Evolutionary conservation across 2,888 invertebrate genomes (phyloP).

Genomic region (Apodemia zela): DNA sequence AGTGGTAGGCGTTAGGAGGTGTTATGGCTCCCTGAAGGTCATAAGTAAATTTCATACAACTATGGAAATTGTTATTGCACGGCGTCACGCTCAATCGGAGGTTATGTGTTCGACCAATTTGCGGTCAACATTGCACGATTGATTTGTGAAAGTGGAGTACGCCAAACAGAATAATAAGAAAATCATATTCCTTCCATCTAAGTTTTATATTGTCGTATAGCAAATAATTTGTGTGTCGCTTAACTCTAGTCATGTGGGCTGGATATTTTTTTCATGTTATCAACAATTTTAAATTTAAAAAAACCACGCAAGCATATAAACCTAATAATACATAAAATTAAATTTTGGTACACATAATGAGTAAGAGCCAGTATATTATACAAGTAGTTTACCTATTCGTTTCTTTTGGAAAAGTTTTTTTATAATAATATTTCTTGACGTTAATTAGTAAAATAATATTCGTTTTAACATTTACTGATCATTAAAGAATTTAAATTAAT

Average conservation of each 20-base stretch:
- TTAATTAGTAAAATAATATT: too few relatives aligned
- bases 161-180: conserved; percentile 21
- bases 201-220: neutral
- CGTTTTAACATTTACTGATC: too few relatives aligned
- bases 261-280: neutral
- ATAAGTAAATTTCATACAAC: conserved; percentile 44
- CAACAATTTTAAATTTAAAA: too few relatives aligned
- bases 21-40: conserved; percentile 50
- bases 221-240: neutral
- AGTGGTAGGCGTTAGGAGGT: conserved; percentile 63
- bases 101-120: conserved; percentile 34
- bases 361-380: too few relatives aligned
- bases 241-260: neutral
- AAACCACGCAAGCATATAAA: too few relatives aligned
- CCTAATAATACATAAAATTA: too few relatives aligned
- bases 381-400: too few relatives aligned
- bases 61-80: conserved; percentile 48
- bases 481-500: too few relatives aligned
- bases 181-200: neutral
- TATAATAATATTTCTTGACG: too few relatives aligned
- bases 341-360: too few relatives aligned
- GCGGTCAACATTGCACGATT: conserved; percentile 32
- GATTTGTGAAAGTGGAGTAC: conserved; percentile 25
- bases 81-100: conserved; percentile 40
- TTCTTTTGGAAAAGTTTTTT: too few relatives aligned